Conservation (phyloP, 2,888 invertebrate species). For the Lasioglossum oenotherae region DNA sequence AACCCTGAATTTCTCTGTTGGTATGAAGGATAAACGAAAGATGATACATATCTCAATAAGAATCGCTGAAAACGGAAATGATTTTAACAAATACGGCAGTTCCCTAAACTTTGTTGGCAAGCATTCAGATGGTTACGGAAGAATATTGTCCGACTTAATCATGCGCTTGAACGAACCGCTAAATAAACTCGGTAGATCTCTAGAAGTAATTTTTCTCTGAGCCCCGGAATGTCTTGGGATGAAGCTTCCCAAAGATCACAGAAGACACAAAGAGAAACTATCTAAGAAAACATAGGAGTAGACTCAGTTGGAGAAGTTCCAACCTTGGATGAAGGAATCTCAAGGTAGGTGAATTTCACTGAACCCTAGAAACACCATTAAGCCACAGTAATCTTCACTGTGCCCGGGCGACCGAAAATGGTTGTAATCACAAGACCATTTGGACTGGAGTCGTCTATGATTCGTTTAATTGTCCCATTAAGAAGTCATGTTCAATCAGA, state of each 20-base stretch:
- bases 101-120: neutral
- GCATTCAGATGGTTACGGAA: too few relatives aligned
- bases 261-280: neutral
- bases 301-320: neutral
- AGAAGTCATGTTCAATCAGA: neutral
- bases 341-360: neutral
- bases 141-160: neutral
- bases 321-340: neutral
- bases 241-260: neutral
- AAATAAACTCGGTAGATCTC: neutral
- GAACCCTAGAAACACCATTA: conserved; percentile 5
- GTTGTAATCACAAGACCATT: neutral
- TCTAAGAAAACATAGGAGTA: neutral
- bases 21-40: too few relatives aligned
- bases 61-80: neutral
- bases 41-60: too few relatives aligned
- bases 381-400: neutral
- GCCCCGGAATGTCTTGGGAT: neutral
- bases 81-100: neutral
- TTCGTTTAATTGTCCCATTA: neutral
- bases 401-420: neutral
- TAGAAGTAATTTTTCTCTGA: neutral
- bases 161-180: neutral
- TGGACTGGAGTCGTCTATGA: neutral
- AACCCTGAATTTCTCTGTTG: too few relatives aligned